These are phyloP conservation scores for Rhinopomastus cyanomelas DNA, from an alignment of 2,113 vertebrate species.

Conservation along the genomic window DNA sequence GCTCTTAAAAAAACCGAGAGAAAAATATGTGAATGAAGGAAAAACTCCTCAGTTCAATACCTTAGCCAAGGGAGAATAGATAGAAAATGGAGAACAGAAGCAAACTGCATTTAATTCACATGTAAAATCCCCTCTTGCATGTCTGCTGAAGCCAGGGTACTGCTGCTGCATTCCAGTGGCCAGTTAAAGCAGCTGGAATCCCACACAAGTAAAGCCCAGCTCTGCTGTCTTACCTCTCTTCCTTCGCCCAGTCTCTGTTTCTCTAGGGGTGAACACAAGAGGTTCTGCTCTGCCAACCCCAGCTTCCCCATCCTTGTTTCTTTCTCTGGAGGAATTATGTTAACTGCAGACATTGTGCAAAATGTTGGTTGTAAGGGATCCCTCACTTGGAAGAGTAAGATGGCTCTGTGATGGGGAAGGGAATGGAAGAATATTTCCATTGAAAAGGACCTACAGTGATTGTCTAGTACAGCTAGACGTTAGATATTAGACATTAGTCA, in stretches of 20 bases:
- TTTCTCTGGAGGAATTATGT: not conserved
- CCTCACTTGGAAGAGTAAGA: not conserved
- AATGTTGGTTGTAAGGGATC: not conserved
- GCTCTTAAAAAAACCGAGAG: not conserved
- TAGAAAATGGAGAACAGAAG: not conserved
- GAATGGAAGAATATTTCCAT: not conserved
- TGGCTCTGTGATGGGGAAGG: not conserved
- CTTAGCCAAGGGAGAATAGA: not conserved
- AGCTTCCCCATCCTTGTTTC: not conserved
- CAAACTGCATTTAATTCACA: not conserved
- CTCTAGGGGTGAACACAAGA: not conserved
- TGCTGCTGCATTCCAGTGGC: not conserved
- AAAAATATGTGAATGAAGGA: not conserved
- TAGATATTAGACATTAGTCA: not conserved
- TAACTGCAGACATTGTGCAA: not conserved
- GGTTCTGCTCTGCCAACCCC: not conserved
- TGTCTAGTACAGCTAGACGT: not conserved
- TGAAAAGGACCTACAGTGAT: not conserved
- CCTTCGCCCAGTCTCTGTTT: not conserved
- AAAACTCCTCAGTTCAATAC: not conserved
- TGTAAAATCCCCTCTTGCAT: not conserved
- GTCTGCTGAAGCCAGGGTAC: not conserved
- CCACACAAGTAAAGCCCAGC: not conserved
- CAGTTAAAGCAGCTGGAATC: not conserved
- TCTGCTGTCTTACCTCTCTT: not conserved